phyloP scores from a whole-genome alignment of 1,140 invertebrate genomes.

The Neodiprion fabricii region DNA sequence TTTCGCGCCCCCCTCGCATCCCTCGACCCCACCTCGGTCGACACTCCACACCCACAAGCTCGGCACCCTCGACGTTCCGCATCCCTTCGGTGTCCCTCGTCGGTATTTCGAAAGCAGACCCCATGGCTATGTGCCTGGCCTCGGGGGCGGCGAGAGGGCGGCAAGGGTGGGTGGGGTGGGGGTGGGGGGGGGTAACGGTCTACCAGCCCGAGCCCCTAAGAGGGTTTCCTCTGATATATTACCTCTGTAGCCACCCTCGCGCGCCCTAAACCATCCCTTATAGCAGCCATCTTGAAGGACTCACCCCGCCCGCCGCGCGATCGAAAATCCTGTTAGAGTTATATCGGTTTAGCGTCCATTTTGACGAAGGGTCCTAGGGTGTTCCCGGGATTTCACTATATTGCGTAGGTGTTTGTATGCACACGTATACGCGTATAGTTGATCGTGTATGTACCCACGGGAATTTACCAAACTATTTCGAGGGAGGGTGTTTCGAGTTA shows the following conservation, averaged over 20 bases:
- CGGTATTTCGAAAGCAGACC: slow-evolving; percentile 41
- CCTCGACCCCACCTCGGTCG: background rate
- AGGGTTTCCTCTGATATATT: slow-evolving; percentile 54
- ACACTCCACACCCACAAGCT: slow-evolving; percentile 22
- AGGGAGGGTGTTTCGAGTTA: slow-evolving; percentile 32
- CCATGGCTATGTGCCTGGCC: slow-evolving; percentile 26
- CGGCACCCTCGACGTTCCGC: slow-evolving; percentile 19
- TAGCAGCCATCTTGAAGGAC: slow-evolving; percentile 61
- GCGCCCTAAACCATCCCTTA: slow-evolving; percentile 58
- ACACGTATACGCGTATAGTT: background rate
- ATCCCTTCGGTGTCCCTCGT: slow-evolving; percentile 25
- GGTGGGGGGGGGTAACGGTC: slow-evolving; percentile 39
- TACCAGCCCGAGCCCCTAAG: slow-evolving; percentile 39
- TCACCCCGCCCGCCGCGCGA: slow-evolving; percentile 49
- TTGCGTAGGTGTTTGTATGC: background rate
- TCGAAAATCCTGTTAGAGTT: slow-evolving; percentile 63
- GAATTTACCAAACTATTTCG: slow-evolving; percentile 33
- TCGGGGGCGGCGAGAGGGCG: background rate
- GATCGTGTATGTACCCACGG: background rate
- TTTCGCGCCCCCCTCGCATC: background rate
- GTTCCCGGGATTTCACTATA: slow-evolving; percentile 14
- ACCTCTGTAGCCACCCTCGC: slow-evolving; percentile 49
- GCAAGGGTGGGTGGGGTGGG: background rate
- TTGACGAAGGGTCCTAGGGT: slow-evolving; percentile 45
- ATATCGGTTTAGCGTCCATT: slow-evolving; percentile 61